Base-by-base conservation (phyloP, 2,113 vertebrate species). In the Abramis brama region DNA sequence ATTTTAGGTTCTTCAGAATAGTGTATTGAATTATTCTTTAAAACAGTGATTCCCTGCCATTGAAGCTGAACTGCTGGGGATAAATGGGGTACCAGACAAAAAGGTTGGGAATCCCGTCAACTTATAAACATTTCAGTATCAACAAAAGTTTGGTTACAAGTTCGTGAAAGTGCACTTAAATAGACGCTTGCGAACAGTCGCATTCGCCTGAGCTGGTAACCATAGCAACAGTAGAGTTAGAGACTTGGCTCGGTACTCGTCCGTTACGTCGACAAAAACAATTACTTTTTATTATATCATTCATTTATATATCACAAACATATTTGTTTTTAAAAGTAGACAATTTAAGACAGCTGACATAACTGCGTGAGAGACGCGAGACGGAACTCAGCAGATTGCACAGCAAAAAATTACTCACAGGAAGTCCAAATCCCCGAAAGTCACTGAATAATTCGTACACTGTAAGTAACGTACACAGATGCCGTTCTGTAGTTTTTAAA, bases 211-310 rank as follows among this genome's bases (percentile, higher is more conserved):
- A 36, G 52, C 19, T 79, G 33, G 76, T 62, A 79, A 79, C 77
- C 77, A 79, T 79, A 79, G 57, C 77, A 79, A 79, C 77, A 79
- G 27, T 19, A 11, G 6, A 76, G 27, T 6, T 59, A 5, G 0
- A 33, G 4, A 2, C 33, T 79, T 50, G 68, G 8, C 39, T 43
- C 39, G 21, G 21, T 71, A 39, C 5, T 71, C 33, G 33, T 0
- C 21, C 39, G 4, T 6, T 11, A 5, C 27, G 4, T 55, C 25
- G 39, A 77, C 15, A 33, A 33, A 47, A 33, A 33, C n/a, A 77
- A 30, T 0, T 55, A 75, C 7, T 47, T 76, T 9, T 30, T 21
- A 76, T 76, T 27, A 15, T 15, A 25, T 74, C 7, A 74, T 15
- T 2, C 23, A 6, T 74, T 45, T 74, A 47, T 13, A 75, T 17